These are phyloP conservation scores for Nezara viridula DNA, from an alignment of 2,888 invertebrate species.

Conservation along the genomic window DNA sequence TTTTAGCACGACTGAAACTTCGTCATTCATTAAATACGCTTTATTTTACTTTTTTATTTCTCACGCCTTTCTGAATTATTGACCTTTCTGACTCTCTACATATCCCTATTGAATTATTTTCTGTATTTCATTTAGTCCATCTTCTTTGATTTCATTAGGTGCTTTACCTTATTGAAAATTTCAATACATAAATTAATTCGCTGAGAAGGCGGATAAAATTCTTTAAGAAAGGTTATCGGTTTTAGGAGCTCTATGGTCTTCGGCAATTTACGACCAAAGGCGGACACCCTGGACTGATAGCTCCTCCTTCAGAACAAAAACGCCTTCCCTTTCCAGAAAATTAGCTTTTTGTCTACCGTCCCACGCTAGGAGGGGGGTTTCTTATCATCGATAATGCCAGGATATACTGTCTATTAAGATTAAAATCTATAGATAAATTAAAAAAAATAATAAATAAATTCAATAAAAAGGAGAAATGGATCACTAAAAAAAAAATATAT, in stretches of 20 bases:
- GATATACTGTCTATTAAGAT: background rate
- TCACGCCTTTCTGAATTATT: no score
- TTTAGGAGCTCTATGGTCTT: background rate
- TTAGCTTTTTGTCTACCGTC: background rate
- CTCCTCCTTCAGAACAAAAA: background rate
- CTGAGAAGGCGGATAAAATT: background rate
- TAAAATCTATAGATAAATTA: no score
- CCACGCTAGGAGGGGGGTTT: background rate
- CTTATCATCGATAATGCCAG: background rate
- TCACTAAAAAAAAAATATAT: no score
- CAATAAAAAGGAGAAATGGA: no score
- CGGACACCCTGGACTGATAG: background rate
- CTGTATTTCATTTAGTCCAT: background rate
- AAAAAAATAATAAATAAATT: no score
- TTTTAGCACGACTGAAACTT: no score
- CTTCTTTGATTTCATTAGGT: background rate
- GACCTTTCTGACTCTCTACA: no score
- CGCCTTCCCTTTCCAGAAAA: constrained; percentile 14
- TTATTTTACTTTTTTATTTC: no score
- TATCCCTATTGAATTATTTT: no score
- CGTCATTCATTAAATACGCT: no score
- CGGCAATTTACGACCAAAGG: background rate
- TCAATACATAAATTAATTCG: background rate
- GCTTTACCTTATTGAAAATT: background rate
- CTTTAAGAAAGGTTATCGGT: background rate